phyloP scores from a whole-genome alignment of 2,888 invertebrate genomes.

The Cabera pusaria region DNA sequence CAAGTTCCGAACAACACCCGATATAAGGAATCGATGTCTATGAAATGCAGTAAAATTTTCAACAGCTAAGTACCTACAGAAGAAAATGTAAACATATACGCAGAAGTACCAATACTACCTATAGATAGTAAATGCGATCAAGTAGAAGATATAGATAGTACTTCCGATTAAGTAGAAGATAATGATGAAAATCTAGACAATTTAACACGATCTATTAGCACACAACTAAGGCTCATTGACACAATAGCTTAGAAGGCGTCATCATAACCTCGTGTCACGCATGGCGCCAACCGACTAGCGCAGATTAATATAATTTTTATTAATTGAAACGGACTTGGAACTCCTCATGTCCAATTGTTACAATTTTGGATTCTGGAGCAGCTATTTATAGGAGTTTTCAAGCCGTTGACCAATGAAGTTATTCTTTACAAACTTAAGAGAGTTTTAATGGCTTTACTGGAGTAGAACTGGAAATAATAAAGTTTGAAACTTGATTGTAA shows the following conservation, averaged over 20 bases:
- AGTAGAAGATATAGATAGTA: too few relatives aligned
- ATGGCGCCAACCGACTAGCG: slow-evolving; percentile 59
- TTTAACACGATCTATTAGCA: slow-evolving; percentile 3
- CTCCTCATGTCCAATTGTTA: slow-evolving; percentile 60
- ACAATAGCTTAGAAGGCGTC: slow-evolving; percentile 13
- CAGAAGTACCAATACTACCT: too few relatives aligned
- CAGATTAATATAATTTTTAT: slow-evolving; percentile 72
- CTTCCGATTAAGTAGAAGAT: too few relatives aligned
- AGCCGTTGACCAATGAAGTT: slow-evolving; percentile 35
- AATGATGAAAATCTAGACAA: background rate
- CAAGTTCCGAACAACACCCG: too few relatives aligned
- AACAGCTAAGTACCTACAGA: too few relatives aligned
- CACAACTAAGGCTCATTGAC: slow-evolving; percentile 4
- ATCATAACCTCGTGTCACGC: slow-evolving; percentile 34
- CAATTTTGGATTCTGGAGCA: slow-evolving; percentile 63
- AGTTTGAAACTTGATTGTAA: slow-evolving; percentile 12
- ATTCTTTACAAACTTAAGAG: slow-evolving; percentile 31
- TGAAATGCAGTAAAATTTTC: too few relatives aligned
- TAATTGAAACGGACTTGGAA: slow-evolving; percentile 68
- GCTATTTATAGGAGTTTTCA: slow-evolving; percentile 59
- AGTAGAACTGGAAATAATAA: slow-evolving; percentile 7
- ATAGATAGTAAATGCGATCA: too few relatives aligned
- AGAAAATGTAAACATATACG: too few relatives aligned
- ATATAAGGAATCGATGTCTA: too few relatives aligned
- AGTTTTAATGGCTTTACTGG: slow-evolving; percentile 9